Evolutionary conservation across 2,797 vertebrate species (phyloP).

Genomic region (Triplophysa bombifrons): DNA sequence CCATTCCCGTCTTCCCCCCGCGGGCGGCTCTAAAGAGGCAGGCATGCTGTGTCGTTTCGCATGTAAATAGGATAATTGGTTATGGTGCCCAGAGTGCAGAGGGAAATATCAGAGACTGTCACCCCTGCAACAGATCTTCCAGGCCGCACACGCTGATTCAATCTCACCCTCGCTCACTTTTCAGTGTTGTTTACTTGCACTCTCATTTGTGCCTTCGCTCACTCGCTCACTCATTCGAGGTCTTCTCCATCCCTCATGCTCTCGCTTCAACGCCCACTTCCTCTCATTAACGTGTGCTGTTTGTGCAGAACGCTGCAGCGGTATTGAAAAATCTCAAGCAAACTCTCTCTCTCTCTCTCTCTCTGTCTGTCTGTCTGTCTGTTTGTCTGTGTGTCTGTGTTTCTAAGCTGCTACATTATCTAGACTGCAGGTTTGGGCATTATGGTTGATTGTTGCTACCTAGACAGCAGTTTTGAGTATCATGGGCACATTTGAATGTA

Average conservation of each 20-base stretch:
- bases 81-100: constrained; percentile 56
- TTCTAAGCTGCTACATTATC: not conserved
- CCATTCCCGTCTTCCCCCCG: constrained; percentile 43
- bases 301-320: constrained; percentile 34
- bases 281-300: constrained; percentile 40
- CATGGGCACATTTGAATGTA: not conserved
- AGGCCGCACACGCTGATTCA: constrained; percentile 40
- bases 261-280: constrained; percentile 23
- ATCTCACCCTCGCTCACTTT: constrained; percentile 23
- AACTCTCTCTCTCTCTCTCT: constrained; percentile 11
- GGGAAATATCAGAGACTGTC: constrained; percentile 49
- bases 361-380: not conserved
- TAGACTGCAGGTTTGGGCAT: not conserved
- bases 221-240: constrained; percentile 30
- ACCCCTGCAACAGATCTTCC: constrained; percentile 40
- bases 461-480: not conserved
- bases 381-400: not conserved
- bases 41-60: constrained; percentile 62
- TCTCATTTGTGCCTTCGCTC: not conserved
- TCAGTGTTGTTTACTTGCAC: not conserved
- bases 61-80: constrained; percentile 74
- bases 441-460: not conserved
- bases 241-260: constrained; percentile 29
- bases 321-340: constrained; percentile 28
- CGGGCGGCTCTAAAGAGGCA: constrained; percentile 52